Evolutionary conservation across 2,888 invertebrate species (phyloP).

Genomic region (Zhuqinia jingwanae): DNA sequence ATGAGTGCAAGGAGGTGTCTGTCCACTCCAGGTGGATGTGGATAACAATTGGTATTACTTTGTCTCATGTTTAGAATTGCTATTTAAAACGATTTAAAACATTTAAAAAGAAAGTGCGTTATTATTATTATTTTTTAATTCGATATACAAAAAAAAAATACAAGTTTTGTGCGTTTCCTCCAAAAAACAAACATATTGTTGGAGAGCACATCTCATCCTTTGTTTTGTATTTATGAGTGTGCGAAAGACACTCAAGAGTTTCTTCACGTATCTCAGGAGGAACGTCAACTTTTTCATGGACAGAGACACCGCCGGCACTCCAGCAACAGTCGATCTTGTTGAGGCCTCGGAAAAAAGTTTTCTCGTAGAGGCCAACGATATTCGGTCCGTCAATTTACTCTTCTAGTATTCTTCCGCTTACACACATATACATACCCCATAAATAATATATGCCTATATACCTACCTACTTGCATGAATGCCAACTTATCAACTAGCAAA

Average conservation of each 20-base stretch:
- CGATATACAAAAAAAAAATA: not conserved
- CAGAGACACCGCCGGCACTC: constrained; percentile 46
- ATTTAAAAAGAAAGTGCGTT: too few species aligned
- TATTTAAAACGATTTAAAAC: too few species aligned
- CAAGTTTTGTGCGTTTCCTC: not conserved
- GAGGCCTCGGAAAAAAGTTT: constrained; percentile 66
- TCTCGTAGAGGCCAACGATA: constrained; percentile 62
- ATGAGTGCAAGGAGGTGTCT: too few species aligned
- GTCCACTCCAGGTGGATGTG: too few species aligned
- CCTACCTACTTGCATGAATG: too few species aligned
- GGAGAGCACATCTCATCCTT: not conserved
- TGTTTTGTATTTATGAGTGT: constrained; percentile 68
- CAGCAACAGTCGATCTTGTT: constrained; percentile 53
- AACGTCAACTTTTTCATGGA: constrained; percentile 67
- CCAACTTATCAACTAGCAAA: too few species aligned
- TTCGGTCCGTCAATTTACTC: constrained; percentile 62
- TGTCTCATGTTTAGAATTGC: too few species aligned
- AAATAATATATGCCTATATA: too few species aligned
- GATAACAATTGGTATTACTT: too few species aligned
- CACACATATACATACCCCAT: not conserved
- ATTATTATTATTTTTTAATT: too few species aligned
- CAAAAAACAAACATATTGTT: constrained; percentile 15
- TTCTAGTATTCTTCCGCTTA: not conserved
- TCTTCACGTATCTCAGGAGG: constrained; percentile 71
- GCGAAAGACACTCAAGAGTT: constrained; percentile 66